Percentiles rank a stretch among this genome's conserved stretches.
Evolutionary conservation across 2,113 vertebrate genomes (phyloP).

Genomic region (Brachyhypopomus occidentalis): DNA sequence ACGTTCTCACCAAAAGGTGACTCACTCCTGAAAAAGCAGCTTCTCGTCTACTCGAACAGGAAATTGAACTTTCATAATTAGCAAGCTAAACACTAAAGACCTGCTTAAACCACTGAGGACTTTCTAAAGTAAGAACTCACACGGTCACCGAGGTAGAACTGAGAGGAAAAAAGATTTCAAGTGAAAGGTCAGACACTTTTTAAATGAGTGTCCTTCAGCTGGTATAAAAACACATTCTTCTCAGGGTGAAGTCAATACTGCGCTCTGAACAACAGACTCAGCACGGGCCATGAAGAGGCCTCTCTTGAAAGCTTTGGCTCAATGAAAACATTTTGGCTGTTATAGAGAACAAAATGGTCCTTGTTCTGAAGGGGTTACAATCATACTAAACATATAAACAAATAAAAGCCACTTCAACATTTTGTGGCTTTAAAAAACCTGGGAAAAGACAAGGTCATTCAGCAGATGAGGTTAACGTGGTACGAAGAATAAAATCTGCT

Average conservation of each 20-base stretch:
- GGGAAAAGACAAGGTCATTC: not conserved
- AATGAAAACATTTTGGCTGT: conserved; percentile 38
- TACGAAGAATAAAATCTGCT: not conserved
- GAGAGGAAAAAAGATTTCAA: not conserved
- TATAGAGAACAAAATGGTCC: conserved; percentile 38
- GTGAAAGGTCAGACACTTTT: conserved; percentile 43
- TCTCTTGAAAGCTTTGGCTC: conserved; percentile 29
- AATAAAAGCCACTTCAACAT: conserved; percentile 22
- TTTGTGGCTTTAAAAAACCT: conserved; percentile 19
- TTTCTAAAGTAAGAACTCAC: conserved; percentile 46
- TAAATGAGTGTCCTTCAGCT: conserved; percentile 44
- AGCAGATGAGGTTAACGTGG: not conserved
- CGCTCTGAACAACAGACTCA: conserved; percentile 30
- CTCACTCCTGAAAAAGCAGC: not conserved
- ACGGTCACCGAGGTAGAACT: conserved; percentile 16
- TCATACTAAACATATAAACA: conserved; percentile 38
- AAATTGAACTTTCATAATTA: conserved; percentile 29
- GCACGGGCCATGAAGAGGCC: conserved; percentile 35
- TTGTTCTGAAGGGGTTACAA: conserved; percentile 31
- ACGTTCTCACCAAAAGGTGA: not conserved
- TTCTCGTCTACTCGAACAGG: not conserved
- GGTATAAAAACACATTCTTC: conserved; percentile 33
- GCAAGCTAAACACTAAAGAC: conserved; percentile 27
- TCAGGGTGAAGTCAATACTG: conserved; percentile 40
- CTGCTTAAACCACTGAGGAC: conserved; percentile 11